Conservation (phyloP, 2,888 invertebrate species). For the Chloromyia formosa region DNA sequence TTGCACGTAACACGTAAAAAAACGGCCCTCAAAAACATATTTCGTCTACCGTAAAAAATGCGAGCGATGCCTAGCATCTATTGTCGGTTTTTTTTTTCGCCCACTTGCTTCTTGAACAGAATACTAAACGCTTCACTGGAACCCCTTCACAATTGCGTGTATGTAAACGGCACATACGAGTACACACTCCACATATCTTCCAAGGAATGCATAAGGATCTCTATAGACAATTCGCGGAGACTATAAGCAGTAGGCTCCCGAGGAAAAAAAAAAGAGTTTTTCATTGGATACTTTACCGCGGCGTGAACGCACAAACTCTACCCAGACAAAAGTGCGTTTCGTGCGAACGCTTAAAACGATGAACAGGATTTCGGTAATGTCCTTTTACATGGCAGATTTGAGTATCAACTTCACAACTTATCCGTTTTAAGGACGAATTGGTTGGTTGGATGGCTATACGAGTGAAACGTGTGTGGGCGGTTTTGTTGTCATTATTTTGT, state of each 20-base stretch:
- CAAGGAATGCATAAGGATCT: no score
- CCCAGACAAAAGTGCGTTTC: neutral
- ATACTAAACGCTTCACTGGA: conserved; percentile 15
- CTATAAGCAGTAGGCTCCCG: no score
- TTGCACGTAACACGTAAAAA: conserved; percentile 30
- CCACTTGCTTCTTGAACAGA: conserved; percentile 14
- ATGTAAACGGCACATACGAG: no score
- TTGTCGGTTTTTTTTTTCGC: conserved; percentile 26
- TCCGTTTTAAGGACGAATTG: no score
- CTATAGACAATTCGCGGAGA: no score
- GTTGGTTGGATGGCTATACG: neutral
- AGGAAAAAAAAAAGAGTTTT: conserved; percentile 16
- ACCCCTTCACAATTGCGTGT: conserved; percentile 16
- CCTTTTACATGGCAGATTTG: conserved; percentile 17
- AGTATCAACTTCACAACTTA: conserved; percentile 7
- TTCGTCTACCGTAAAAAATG: neutral
- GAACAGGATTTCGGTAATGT: conserved; percentile 31
- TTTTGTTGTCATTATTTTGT: conserved; percentile 17
- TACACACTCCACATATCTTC: no score
- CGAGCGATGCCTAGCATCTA: conserved; percentile 2
- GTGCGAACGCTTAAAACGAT: conserved; percentile 9
- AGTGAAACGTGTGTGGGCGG: conserved; percentile 10
- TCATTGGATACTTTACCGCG: conserved; percentile 1
- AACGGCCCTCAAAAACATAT: conserved; percentile 1
- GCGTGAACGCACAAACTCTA: neutral